Evolutionary conservation across 2,888 invertebrate species (phyloP).

Genomic region (Torymus tubicola): DNA sequence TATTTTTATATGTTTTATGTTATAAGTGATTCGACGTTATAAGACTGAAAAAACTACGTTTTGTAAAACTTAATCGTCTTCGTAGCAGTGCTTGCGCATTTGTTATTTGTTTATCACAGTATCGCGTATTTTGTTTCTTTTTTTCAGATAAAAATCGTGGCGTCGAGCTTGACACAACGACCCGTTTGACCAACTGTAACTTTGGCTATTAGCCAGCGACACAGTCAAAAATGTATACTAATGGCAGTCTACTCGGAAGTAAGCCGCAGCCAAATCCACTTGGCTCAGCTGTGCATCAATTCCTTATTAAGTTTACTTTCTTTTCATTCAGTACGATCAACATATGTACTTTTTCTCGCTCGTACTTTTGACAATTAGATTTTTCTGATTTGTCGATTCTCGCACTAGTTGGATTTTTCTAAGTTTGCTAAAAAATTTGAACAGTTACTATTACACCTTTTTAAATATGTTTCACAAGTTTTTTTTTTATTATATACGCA

Average conservation of each 20-base stretch:
- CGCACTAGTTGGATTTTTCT: not conserved
- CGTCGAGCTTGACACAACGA: conserved; percentile 43
- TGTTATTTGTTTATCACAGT: conserved; percentile 59
- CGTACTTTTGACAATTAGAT: not conserved
- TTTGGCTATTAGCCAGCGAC: conserved; percentile 29
- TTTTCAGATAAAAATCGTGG: conserved; percentile 38
- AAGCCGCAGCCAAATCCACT: conserved; percentile 50
- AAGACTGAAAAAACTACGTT: conserved; percentile 5
- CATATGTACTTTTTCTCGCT: not conserved
- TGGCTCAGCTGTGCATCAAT: conserved; percentile 61
- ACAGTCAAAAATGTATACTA: conserved; percentile 53
- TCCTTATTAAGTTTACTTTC: conserved; percentile 50
- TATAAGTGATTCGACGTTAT: no score
- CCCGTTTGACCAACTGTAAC: conserved; percentile 27
- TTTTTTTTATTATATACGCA: no score
- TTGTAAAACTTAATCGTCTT: conserved; percentile 26
- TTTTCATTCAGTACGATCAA: no score
- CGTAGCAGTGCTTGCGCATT: conserved; percentile 14
- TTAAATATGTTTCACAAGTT: not conserved
- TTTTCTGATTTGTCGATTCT: no score
- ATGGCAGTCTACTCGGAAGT: conserved; percentile 66
- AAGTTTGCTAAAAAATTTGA: conserved; percentile 8
- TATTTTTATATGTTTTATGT: not conserved
- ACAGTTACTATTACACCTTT: not conserved
- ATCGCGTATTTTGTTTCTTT: conserved; percentile 55